Evolutionary conservation across 2,113 vertebrate genomes (phyloP).

Genomic region (Mola mola): DNA sequence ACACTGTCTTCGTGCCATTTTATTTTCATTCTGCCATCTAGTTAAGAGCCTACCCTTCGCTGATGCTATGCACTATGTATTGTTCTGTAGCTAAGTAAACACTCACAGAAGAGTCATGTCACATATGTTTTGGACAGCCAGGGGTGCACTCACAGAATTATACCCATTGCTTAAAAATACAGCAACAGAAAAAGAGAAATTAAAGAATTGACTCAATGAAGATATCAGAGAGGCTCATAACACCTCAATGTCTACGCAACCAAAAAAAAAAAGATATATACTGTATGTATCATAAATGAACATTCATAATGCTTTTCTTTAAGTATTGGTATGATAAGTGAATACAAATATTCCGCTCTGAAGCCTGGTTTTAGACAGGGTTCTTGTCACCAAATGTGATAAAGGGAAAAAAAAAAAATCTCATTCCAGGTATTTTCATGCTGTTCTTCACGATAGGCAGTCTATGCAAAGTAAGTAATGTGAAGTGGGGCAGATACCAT

Average conservation of each 20-base stretch:
- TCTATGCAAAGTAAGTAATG: conserved; percentile 81
- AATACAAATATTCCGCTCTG: conserved; percentile 38
- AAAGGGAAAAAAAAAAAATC: conserved; percentile 28
- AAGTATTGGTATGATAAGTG: conserved; percentile 47
- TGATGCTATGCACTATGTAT: conserved; percentile 62
- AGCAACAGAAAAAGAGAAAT: conserved; percentile 1
- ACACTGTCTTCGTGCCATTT: conserved; percentile 24
- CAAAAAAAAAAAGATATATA: conserved; percentile 24
- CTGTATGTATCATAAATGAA: conserved; percentile 18
- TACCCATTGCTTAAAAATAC: conserved; percentile 28
- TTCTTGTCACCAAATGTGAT: conserved; percentile 54
- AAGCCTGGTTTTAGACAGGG: conserved; percentile 9
- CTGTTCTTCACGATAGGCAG: conserved; percentile 62
- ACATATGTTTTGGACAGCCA: conserved; percentile 7
- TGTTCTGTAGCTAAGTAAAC: conserved; percentile 58
- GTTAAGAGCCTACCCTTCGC: conserved; percentile 29
- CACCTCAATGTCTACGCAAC: conserved; percentile 32
- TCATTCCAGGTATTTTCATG: conserved; percentile 71
- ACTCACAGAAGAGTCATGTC: conserved; percentile 30
- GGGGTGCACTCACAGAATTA: conserved; percentile 25
- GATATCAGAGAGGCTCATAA: conserved; percentile 21
- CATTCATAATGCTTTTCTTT: conserved; percentile 19
- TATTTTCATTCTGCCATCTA: conserved; percentile 31
- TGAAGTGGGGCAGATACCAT: conserved; percentile 60
- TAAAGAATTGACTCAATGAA: conserved; percentile 12